These are phyloP conservation scores for Zelleria hepariella DNA, from an alignment of 2,888 invertebrate genomes.

Conservation along the genomic window DNA sequence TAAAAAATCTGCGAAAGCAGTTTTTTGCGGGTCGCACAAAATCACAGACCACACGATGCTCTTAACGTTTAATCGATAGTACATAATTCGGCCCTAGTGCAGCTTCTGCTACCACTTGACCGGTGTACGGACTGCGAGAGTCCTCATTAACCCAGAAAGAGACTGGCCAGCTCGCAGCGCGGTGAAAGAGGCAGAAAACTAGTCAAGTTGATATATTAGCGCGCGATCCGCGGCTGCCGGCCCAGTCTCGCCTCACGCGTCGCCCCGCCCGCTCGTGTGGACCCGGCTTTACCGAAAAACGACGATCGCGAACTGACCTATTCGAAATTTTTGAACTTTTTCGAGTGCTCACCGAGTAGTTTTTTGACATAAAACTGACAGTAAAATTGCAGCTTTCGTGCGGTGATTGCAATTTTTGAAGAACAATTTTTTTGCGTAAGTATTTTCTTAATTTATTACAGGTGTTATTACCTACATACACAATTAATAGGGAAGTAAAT, in stretches of 20 bases:
- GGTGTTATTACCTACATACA: not conserved
- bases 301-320: not conserved
- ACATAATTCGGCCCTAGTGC: not conserved
- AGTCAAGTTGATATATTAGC: constrained; percentile 2
- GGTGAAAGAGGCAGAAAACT: constrained; percentile 4
- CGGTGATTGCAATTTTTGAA: not conserved
- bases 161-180: not conserved
- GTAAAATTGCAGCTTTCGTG: too few relatives aligned
- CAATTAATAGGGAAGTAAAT: too few relatives aligned
- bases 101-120: not conserved
- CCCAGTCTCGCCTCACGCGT: not conserved
- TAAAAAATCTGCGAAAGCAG: too few relatives aligned
- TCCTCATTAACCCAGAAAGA: constrained; percentile 5
- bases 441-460: not conserved
- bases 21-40: too few relatives aligned
- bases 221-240: not conserved
- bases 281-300: not conserved
- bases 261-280: not conserved
- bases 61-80: too few relatives aligned
- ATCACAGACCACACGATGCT: too few relatives aligned
- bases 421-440: not conserved
- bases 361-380: not conserved
- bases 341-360: not conserved
- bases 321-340: not conserved
- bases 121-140: not conserved